A percentile compares a stretch with the other conserved stretches of the same genome.
phyloP scores from a whole-genome alignment of 2,797 vertebrate species.

The Eleutherodactylus coqui region DNA sequence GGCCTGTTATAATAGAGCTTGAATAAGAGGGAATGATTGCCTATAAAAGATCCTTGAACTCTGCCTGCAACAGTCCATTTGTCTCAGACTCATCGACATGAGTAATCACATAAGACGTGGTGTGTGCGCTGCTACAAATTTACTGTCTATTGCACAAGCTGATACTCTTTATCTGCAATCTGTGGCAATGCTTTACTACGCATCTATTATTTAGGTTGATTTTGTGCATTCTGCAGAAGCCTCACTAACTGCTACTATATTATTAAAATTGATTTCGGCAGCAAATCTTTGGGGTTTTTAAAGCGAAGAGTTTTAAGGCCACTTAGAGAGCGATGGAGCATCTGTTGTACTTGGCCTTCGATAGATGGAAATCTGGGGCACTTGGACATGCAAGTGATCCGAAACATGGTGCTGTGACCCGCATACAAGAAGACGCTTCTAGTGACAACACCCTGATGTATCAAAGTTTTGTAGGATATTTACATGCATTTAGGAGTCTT shows the following conservation, averaged over 20 bases:
- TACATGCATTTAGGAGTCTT: not conserved
- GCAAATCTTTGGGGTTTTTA: constrained; percentile 35
- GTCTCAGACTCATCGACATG: constrained; percentile 3
- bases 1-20: not conserved
- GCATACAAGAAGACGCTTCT: not conserved
- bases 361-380: not conserved
- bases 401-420: not conserved
- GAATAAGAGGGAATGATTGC: not conserved
- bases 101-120: constrained; percentile 24
- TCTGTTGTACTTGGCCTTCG: not conserved
- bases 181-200: constrained; percentile 22
- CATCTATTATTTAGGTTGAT: constrained; percentile 42
- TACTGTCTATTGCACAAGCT: not conserved
- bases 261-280: constrained; percentile 43
- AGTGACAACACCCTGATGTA: not conserved
- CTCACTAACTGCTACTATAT: constrained; percentile 32
- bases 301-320: constrained; percentile 3
- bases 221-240: constrained; percentile 27
- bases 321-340: not conserved
- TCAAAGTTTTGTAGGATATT: not conserved
- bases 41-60: constrained; percentile 8
- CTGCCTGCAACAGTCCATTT: not conserved
- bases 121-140: not conserved
- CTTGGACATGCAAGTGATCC: not conserved
- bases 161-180: constrained; percentile 26